Evolutionary conservation across 2,113 vertebrate species (phyloP).

Genomic region (Tor tambroides): DNA sequence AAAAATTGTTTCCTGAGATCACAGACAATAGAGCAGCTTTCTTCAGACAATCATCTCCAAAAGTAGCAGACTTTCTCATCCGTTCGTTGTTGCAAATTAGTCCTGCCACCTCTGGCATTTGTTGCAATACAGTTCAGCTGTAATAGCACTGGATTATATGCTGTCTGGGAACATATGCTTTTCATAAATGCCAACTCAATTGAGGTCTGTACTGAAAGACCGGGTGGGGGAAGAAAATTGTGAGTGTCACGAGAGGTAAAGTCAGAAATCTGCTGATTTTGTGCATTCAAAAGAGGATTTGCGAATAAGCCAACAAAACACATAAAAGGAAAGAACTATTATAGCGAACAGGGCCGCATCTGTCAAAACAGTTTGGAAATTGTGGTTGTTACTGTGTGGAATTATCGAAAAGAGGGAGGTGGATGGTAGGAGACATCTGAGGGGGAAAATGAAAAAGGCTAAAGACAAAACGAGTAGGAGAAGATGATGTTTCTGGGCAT

Average conservation of each 20-base stretch:
- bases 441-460: not conserved
- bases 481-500: not conserved
- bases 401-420: not conserved
- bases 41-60: conserved; percentile 13
- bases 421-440: not conserved
- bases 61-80: not conserved
- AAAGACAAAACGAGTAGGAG: not conserved
- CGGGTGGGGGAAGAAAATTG: not conserved
- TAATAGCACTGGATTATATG: conserved; percentile 39
- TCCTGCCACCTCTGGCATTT: conserved; percentile 25
- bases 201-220: not conserved
- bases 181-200: conserved; percentile 33
- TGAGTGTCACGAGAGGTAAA: conserved; percentile 2
- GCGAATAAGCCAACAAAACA: not conserved
- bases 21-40: not conserved
- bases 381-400: not conserved
- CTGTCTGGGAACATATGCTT: conserved; percentile 21
- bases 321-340: conserved; percentile 12
- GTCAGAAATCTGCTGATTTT: conserved; percentile 35
- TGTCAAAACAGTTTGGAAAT: conserved; percentile 22
- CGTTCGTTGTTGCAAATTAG: conserved; percentile 29
- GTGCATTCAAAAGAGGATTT: conserved; percentile 7
- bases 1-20: not conserved
- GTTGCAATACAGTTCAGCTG: conserved; percentile 2
- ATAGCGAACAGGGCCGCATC: not conserved